Conservation (phyloP, 2,797 vertebrate genomes). For the Onychomys torridus region DNA sequence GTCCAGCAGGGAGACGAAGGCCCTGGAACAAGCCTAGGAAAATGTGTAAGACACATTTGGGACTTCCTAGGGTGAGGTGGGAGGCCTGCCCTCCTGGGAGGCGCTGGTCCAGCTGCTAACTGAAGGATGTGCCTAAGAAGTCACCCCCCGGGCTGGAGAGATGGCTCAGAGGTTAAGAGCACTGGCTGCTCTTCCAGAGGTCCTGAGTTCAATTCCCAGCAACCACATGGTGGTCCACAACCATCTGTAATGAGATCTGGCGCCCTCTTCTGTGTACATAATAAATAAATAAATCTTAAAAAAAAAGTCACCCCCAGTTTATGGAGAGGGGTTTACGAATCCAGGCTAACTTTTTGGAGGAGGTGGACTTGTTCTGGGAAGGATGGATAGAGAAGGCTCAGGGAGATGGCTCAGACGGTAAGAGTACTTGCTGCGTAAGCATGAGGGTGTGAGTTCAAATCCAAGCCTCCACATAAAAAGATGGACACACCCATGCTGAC, state of each 20-base stretch:
- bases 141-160: too few species aligned
- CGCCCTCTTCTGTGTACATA: too few species aligned
- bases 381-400: not conserved
- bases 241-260: too few species aligned
- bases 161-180: too few species aligned
- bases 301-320: not conserved
- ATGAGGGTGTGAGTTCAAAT: not conserved
- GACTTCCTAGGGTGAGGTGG: not conserved
- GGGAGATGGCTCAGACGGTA: not conserved
- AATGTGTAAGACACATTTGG: not conserved
- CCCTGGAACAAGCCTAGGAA: not conserved
- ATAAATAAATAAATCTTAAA: too few species aligned
- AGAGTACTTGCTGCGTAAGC: not conserved
- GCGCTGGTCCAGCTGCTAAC: not conserved
- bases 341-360: conserved; percentile 31
- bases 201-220: too few species aligned
- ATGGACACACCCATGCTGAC: not conserved
- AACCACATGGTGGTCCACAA: too few species aligned
- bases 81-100: not conserved
- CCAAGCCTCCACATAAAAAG: not conserved
- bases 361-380: not conserved
- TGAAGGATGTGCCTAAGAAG: not conserved
- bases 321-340: not conserved
- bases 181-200: too few species aligned
- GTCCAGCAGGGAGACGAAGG: not conserved